These are phyloP conservation scores for Drosophila pandora DNA, from an alignment of 1,140 invertebrate genomes.

Conservation along the genomic window DNA sequence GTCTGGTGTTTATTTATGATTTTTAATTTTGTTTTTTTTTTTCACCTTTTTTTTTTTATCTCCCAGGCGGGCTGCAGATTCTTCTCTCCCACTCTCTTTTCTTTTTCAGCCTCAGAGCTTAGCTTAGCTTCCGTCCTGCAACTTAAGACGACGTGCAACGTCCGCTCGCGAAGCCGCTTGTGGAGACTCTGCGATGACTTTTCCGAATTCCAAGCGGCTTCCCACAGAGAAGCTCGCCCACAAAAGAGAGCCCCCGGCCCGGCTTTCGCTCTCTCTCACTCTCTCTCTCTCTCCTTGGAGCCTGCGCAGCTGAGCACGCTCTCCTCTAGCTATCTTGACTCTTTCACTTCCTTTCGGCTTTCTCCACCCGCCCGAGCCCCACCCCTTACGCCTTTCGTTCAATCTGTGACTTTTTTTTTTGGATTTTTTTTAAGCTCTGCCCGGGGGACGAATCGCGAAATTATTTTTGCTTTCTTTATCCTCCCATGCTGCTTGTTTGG, in stretches of 20 bases:
- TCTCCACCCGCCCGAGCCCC: background rate
- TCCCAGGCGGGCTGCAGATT: constrained; percentile 42
- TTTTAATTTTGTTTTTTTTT: constrained; percentile 40
- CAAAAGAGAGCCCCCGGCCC: constrained; percentile 26
- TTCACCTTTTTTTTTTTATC: constrained; percentile 53
- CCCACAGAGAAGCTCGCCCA: constrained; percentile 24
- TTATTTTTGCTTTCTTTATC: constrained; percentile 47
- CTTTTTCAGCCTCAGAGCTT: constrained; percentile 19
- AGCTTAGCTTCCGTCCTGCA: constrained; percentile 1
- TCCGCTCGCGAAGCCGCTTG: constrained; percentile 64
- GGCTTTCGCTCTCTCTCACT: constrained; percentile 4
- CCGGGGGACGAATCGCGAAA: constrained; percentile 74
- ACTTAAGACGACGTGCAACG: constrained; percentile 47
- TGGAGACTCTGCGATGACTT: constrained; percentile 66
- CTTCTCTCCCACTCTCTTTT: constrained; percentile 16
- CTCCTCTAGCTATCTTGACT: background rate
- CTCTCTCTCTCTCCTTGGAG: constrained; percentile 27
- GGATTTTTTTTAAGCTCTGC: constrained; percentile 48
- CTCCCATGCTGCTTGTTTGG: constrained; percentile 29
- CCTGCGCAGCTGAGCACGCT: constrained; percentile 53
- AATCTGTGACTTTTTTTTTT: constrained; percentile 26
- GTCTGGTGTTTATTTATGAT: constrained; percentile 41
- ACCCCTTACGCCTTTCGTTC: constrained; percentile 2
- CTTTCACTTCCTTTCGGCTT: constrained; percentile 7
- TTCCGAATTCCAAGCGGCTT: constrained; percentile 17